Conservation (phyloP, 2,797 vertebrate species). For the Labroides dimidiatus region DNA sequence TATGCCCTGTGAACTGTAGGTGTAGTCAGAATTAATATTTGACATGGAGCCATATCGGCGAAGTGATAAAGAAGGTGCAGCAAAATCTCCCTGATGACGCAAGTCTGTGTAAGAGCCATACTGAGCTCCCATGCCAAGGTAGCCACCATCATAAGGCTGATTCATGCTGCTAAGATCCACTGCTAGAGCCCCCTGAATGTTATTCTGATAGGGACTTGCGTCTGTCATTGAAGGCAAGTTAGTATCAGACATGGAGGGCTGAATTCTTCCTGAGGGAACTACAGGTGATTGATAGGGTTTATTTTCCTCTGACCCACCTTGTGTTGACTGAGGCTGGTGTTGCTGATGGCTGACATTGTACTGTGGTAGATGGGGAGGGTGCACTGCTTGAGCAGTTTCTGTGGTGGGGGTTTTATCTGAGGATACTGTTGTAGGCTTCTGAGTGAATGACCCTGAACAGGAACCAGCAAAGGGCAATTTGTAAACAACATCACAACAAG, state of each 20-base stretch:
- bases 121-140: constrained; percentile 92
- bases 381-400: constrained; percentile 77
- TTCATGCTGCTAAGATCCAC: constrained; percentile 94
- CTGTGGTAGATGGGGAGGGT: constrained; percentile 67
- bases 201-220: constrained; percentile 87
- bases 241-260: constrained; percentile 96
- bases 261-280: constrained; percentile 86
- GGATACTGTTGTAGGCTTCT: constrained; percentile 84
- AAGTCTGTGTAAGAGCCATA: constrained; percentile 98
- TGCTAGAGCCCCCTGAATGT: constrained; percentile 87
- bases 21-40: constrained; percentile 94
- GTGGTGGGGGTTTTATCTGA: constrained; percentile 84
- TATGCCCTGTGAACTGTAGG: constrained; percentile 86
- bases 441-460: constrained; percentile 91
- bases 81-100: constrained; percentile 90
- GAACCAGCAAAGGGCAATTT: constrained; percentile 95
- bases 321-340: constrained; percentile 69
- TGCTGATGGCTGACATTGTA: constrained; percentile 85
- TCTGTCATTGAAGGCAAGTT: constrained; percentile 88
- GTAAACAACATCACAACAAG: constrained; percentile 98
- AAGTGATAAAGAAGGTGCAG: constrained; percentile 90
- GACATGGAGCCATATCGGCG: constrained; percentile 96
- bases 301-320: constrained; percentile 75
- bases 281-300: constrained; percentile 83
- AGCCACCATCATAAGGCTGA: constrained; percentile 91